phyloP scores from a whole-genome alignment of 2,888 invertebrate species.

The Drosophila melanosoma region DNA sequence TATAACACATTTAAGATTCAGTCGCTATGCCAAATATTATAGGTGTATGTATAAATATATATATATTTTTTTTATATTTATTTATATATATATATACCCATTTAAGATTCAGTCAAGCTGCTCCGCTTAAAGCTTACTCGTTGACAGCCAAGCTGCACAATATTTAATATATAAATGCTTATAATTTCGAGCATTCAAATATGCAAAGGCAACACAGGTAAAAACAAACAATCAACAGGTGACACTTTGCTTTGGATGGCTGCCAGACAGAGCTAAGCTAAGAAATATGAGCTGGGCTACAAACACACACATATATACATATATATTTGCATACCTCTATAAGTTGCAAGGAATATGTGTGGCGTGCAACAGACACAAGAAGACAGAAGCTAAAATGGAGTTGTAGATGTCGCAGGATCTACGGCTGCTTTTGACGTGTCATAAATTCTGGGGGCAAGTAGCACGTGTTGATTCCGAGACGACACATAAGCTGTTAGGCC shows the following conservation, averaged over 20 bases:
- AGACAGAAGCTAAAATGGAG: conserved; percentile 19
- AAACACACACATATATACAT: background rate
- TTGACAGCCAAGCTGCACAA: conserved; percentile 23
- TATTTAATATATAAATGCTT: conserved; percentile 17
- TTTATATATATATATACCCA: background rate
- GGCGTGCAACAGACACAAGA: conserved; percentile 2
- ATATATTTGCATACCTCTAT: conserved; percentile 7
- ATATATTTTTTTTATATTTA: too few species aligned
- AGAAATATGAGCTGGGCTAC: conserved; percentile 34
- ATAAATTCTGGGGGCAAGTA: conserved; percentile 32
- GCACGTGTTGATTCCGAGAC: conserved; percentile 44
- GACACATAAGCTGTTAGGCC: conserved; percentile 28
- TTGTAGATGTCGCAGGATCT: conserved; percentile 1
- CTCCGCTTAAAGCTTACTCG: conserved; percentile 31
- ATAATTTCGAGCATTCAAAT: conserved; percentile 57
- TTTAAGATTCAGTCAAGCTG: background rate
- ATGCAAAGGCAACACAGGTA: conserved; percentile 55
- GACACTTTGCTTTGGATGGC: conserved; percentile 50
- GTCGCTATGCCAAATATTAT: too few species aligned
- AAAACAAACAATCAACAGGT: conserved; percentile 68
- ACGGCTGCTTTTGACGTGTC: conserved; percentile 17
- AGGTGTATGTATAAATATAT: too few species aligned
- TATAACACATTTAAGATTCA: too few species aligned
- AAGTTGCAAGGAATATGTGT: background rate
- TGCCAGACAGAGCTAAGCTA: conserved; percentile 15